Evolutionary conservation across 2,113 vertebrate genomes (phyloP).

Genomic region (Leuciscus idus): DNA sequence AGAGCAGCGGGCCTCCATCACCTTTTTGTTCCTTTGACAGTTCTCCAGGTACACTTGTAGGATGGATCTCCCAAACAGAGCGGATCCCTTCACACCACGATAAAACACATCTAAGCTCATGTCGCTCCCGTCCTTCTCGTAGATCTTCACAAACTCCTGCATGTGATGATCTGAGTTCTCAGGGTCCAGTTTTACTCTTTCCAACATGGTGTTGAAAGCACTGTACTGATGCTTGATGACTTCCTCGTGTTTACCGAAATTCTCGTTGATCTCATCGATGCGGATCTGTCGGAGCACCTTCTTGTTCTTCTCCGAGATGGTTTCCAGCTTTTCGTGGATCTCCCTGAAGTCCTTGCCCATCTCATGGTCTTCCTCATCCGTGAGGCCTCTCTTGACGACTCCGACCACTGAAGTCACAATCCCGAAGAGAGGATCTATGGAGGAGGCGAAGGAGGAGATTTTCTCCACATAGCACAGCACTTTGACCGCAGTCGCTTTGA

Average conservation of each 20-base stretch:
- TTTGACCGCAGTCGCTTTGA: conserved; percentile 68
- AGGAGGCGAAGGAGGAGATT: conserved; percentile 77
- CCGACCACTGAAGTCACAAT: conserved; percentile 77
- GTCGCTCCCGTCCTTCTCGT: conserved; percentile 71
- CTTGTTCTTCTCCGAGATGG: conserved; percentile 74
- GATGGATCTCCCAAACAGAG: conserved; percentile 68
- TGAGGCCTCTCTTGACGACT: conserved; percentile 71
- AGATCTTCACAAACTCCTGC: conserved; percentile 68
- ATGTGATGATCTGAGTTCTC: conserved; percentile 59
- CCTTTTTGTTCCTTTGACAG: conserved; percentile 64
- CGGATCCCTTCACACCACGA: conserved; percentile 66
- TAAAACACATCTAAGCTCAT: conserved; percentile 75
- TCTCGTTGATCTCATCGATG: conserved; percentile 76
- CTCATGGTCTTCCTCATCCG: conserved; percentile 62
- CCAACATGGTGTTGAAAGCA: conserved; percentile 74
- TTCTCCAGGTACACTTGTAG: conserved; percentile 75
- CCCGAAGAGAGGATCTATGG: conserved; percentile 76
- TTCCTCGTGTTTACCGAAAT: conserved; percentile 75
- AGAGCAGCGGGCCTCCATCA: conserved; percentile 76
- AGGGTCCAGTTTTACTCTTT: conserved; percentile 67
- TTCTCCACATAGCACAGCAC: conserved; percentile 77
- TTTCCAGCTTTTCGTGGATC: conserved; percentile 70
- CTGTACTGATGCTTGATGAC: conserved; percentile 80
- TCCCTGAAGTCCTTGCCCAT: conserved; percentile 73
- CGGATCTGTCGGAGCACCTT: conserved; percentile 73